phyloP scores from a whole-genome alignment of 2,797 vertebrate genomes.

The Alca torda region DNA sequence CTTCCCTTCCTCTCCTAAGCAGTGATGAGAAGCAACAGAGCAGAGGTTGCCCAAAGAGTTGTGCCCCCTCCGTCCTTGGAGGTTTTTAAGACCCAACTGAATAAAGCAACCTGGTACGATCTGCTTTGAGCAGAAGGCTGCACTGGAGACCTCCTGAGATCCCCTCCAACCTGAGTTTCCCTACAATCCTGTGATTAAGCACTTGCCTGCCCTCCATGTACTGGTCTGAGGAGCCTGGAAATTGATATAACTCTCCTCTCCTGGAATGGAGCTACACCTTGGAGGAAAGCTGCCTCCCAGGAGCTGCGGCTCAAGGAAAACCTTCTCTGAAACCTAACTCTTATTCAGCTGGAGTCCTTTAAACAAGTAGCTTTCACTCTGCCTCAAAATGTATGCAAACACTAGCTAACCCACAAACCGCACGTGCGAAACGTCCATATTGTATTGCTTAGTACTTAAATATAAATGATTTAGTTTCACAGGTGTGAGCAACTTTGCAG shows the following conservation, averaged over 20 bases:
- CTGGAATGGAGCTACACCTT: background rate
- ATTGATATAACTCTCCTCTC: background rate
- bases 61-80: background rate
- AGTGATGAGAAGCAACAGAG: background rate
- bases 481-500: background rate
- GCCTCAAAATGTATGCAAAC: background rate
- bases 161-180: background rate
- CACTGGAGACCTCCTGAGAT: background rate
- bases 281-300: background rate
- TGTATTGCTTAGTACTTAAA: background rate
- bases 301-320: background rate
- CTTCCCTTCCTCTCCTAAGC: background rate
- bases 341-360: background rate
- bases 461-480: background rate
- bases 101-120: background rate
- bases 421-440: fast-evolving
- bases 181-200: background rate
- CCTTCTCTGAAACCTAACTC: background rate
- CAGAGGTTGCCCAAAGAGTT: background rate
- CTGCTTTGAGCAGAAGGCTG: background rate
- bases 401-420: background rate
- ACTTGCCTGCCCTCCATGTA: background rate
- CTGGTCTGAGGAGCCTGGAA: background rate
- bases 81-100: background rate
- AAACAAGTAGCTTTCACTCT: background rate